Base-by-base conservation (phyloP, 2,797 vertebrate genomes). In the Typhlichthys subterraneus region DNA sequence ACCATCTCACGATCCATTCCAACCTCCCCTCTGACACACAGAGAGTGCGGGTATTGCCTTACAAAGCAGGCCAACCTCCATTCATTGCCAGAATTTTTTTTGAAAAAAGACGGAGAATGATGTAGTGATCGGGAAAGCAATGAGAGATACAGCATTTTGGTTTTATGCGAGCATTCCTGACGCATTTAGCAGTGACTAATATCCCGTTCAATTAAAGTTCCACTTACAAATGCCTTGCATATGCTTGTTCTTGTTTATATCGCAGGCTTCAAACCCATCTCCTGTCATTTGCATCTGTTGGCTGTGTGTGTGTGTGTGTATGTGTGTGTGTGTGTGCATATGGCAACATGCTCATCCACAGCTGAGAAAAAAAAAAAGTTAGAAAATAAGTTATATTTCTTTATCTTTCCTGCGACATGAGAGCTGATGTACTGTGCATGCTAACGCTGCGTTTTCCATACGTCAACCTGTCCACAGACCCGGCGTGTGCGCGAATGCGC, bases 171-270 rank as follows among this genome's bases (percentile, higher is more conserved):
- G 23, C 23, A 29, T 29, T 29, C 23, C 23, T 29, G 54, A 59
- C 68, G 63, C 47, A 55, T 80, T 84, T 53, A 29, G 23, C 61
- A 70, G 63, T 57, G 65, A 72, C 63, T 81, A 79, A 88, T 83
- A 80, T 72, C 72, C 74, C 61, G 66, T 72, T 63, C 81, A 79
- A 89, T 90, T 81, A 86, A 86, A 87, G 76, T 64, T 76, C 29
- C 33, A 51, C 81, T 80, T 75, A 69, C 71, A 72, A 77, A 72
- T 78, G 77, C 75, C 83, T 83, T 75, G 67, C 81, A 81, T 84
- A 72, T 72, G 76, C 72, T 77, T 57, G 79, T 86, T 85, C 88
- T 69, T 67, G 76, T 81, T 87, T 85, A 85, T 89, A 90, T 90
- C 89, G 88, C 78, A 89, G 77, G 53, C 42, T 73, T 63, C 69